These are phyloP conservation scores for Anseranas semipalmata DNA, from an alignment of 2,113 vertebrate genomes.

Conservation along the genomic window DNA sequence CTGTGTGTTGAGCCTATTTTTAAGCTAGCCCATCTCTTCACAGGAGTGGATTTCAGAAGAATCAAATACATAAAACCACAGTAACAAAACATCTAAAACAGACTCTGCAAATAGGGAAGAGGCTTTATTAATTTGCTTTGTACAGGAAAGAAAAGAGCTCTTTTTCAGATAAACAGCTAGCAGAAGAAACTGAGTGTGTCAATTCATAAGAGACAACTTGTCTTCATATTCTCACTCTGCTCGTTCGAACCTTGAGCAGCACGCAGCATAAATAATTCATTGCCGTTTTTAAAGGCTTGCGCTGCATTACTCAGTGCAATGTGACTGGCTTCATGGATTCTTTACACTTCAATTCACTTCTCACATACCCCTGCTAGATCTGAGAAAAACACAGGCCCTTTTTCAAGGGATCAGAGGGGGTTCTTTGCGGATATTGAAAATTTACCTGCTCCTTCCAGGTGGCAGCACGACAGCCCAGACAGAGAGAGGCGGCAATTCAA, in stretches of 20 bases:
- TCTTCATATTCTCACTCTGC: slow-evolving; percentile 42
- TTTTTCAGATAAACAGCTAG: slow-evolving; percentile 54
- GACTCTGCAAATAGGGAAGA: slow-evolving; percentile 32
- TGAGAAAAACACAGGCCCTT: background rate
- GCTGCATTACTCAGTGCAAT: slow-evolving; percentile 45
- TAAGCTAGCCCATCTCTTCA: background rate
- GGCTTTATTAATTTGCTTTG: slow-evolving; percentile 29
- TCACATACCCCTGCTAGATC: background rate
- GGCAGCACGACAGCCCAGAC: background rate
- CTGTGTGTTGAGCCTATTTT: background rate
- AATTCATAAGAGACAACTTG: slow-evolving; percentile 50
- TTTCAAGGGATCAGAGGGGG: background rate
- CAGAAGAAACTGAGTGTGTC: background rate
- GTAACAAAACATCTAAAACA: background rate
- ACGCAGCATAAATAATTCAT: slow-evolving; percentile 58
- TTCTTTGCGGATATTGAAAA: background rate
- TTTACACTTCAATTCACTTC: slow-evolving; percentile 56
- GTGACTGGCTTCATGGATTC: slow-evolving; percentile 50
- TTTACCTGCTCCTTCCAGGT: slow-evolving; percentile 10
- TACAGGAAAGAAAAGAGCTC: slow-evolving; percentile 2
- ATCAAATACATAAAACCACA: background rate
- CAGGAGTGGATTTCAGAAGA: background rate
- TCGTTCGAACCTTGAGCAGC: slow-evolving; percentile 40
- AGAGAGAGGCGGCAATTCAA: background rate
- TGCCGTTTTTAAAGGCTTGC: slow-evolving; percentile 46